Evolutionary conservation across 1,140 invertebrate species (phyloP), one percentile per base, ranked within the genome.

Genomic region (Leptopilina clavipes): DNA sequence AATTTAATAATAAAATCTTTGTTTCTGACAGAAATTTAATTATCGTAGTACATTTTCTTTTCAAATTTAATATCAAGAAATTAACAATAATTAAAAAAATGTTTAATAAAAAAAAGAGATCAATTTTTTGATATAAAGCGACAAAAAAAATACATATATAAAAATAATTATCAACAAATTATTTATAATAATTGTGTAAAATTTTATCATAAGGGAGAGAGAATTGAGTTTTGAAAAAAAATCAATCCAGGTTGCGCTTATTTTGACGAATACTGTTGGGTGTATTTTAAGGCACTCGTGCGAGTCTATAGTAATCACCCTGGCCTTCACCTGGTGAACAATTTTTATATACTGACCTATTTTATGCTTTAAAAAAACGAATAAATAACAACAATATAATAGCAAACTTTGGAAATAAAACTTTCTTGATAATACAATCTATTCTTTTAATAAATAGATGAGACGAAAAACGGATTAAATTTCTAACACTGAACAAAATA

Each of bases 231-330:
- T 22, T 5, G n/a, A 12, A 22, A 65, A 65, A 65, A 14, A 65
- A 31, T 25, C 59, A 65, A 31, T n/a, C 59, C 59, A 31, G 31
- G 12, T 7, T 65, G 22, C 74, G 22, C 70, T 74, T 70, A 48
- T 44, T 76, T 25, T 45, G 78, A 85, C 80, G 80, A 86, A 86
- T 86, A 86, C 85, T 86, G 84, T 85, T 85, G 77, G 82, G 81
- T 84, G 81, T 85, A 86, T 83, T 71, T 85, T 86, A 86, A 86
- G 85, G 85, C 85, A 86, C 85, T 86, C 85, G 85, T 86, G 85
- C 85, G 76, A 85, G 82, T 84, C 83, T 83, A 84, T 84, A 80
- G 79, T 85, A 17, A 52, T n/a, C 59, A 65, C 19, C 25, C 25
- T 65, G 59, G 59, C 59, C 22, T 65, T 31, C 59, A 65, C 59